These are phyloP conservation scores for Eilema griseolum DNA, from an alignment of 2,888 invertebrate species.

Conservation along the genomic window DNA sequence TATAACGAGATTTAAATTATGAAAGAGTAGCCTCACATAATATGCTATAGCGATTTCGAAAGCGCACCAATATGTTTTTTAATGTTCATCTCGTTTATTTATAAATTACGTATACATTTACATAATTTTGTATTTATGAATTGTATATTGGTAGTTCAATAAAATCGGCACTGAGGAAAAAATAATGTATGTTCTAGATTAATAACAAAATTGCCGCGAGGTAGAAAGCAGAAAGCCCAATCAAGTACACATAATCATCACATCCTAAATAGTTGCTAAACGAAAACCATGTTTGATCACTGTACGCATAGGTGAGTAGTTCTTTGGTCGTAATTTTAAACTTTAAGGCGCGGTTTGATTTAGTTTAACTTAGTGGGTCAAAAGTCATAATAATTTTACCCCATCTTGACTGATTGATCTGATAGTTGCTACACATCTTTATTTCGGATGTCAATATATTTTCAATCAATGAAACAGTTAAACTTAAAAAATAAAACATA, in stretches of 20 bases:
- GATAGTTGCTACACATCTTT: too few relatives aligned
- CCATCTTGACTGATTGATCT: too few relatives aligned
- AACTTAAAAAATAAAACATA: too few relatives aligned
- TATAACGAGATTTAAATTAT: background rate
- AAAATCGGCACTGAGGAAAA: background rate
- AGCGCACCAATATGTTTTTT: background rate
- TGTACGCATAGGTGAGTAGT: background rate
- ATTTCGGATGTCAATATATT: too few relatives aligned
- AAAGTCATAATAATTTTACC: too few relatives aligned
- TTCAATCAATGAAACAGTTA: too few relatives aligned
- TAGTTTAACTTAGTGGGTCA: too few relatives aligned
- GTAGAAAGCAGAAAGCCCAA: background rate
- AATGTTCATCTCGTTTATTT: background rate
- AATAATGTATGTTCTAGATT: background rate
- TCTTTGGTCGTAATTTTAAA: constrained; percentile 42
- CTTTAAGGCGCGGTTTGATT: background rate
- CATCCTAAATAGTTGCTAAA: background rate
- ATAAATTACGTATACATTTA: background rate
- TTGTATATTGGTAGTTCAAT: background rate
- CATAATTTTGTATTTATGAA: background rate
- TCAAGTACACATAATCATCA: background rate
- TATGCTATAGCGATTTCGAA: background rate
- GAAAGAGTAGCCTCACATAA: background rate
- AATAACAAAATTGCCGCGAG: background rate
- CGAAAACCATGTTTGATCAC: background rate